Evolutionary conservation across 2,113 vertebrate species (phyloP).

Genomic region (Melanostigma gelatinosum): DNA sequence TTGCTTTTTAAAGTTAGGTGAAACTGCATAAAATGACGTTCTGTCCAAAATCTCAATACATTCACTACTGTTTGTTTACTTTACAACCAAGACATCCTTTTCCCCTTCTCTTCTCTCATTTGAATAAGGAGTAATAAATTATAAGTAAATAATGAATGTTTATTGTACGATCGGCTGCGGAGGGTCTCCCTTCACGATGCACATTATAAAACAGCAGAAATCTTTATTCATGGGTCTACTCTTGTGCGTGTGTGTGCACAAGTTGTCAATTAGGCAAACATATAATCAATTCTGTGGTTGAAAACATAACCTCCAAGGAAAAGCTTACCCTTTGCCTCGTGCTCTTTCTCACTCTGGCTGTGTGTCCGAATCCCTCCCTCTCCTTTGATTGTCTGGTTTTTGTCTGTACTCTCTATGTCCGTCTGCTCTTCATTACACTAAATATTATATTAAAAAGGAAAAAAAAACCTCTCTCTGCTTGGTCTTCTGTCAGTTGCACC

Average conservation of each 20-base stretch:
- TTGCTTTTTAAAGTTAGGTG: slow-evolving; percentile 10
- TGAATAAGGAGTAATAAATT: slow-evolving; percentile 18
- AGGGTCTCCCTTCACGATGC: neutral
- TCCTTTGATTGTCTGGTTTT: neutral
- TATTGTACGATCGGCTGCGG: slow-evolving; percentile 17
- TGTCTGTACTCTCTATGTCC: neutral
- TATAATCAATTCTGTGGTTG: slow-evolving; percentile 33
- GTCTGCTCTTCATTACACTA: neutral
- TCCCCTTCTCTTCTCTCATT: neutral
- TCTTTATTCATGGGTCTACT: slow-evolving; percentile 47
- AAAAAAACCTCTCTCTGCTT: neutral
- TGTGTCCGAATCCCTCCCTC: neutral
- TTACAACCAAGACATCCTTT: neutral
- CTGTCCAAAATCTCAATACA: too few relatives aligned
- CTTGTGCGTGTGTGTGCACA: neutral
- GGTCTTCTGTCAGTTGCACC: neutral
- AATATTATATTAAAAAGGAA: neutral
- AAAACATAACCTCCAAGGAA: slow-evolving; percentile 18
- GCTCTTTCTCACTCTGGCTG: neutral
- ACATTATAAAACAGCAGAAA: slow-evolving; percentile 18
- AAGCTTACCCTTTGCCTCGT: neutral
- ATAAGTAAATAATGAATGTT: slow-evolving; percentile 27
- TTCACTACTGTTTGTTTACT: neutral
- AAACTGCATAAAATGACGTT: neutral
- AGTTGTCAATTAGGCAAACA: slow-evolving; percentile 40